These are phyloP conservation scores for Drosophila elegans DNA, from an alignment of 1,140 invertebrate genomes.

Conservation along the genomic window DNA sequence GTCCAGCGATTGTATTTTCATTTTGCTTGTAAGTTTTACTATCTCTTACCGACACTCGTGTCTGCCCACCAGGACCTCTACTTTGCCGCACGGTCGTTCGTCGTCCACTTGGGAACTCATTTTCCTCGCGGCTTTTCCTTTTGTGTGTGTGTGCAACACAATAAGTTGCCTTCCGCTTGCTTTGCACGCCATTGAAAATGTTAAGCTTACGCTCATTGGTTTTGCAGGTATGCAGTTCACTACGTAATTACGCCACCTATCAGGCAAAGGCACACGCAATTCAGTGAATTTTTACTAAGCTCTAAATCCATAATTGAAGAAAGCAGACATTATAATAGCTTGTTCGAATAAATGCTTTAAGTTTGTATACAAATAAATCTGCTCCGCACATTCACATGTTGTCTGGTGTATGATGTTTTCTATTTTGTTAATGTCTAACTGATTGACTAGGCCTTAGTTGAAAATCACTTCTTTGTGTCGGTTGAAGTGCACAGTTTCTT, in stretches of 20 bases:
- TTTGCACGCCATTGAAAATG: conserved; percentile 51
- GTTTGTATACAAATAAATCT: too few relatives aligned
- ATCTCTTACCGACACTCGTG: conserved; percentile 37
- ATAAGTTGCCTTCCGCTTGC: conserved; percentile 38
- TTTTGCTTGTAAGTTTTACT: conserved; percentile 61
- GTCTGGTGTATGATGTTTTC: background rate
- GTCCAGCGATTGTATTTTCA: conserved; percentile 60
- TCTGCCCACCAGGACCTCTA: conserved; percentile 10
- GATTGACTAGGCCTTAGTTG: conserved; percentile 46
- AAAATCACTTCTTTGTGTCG: conserved; percentile 14
- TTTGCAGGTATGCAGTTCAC: conserved; percentile 48
- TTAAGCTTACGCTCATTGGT: conserved; percentile 62
- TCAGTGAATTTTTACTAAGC: background rate
- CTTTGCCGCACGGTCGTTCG: conserved; percentile 5
- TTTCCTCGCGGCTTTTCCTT: conserved; percentile 33
- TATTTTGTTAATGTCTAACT: background rate
- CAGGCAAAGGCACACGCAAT: conserved; percentile 10
- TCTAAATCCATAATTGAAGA: background rate
- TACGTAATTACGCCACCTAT: conserved; percentile 50
- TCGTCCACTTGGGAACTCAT: conserved; percentile 13
- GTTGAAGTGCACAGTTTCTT: conserved; percentile 6
- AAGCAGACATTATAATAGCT: background rate
- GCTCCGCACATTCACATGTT: background rate
- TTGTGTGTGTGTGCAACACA: conserved; percentile 29
- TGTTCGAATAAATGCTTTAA: background rate